A percentile compares a stretch with the other conserved stretches of the same genome.
Conservation (phyloP, 1,140 invertebrate species). For the Catajapyx aquilonaris region DNA sequence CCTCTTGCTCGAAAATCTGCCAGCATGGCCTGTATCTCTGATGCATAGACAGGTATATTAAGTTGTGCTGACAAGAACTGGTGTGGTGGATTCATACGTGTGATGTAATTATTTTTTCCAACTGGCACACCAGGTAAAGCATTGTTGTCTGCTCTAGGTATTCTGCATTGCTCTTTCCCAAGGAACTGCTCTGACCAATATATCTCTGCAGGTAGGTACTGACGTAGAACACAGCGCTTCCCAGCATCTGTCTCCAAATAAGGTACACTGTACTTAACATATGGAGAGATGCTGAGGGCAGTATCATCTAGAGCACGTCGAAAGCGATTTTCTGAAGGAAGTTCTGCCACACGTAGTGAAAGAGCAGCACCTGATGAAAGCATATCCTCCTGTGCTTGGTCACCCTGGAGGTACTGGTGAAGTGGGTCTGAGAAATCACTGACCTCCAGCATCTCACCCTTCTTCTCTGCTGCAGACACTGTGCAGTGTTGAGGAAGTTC, state of each 20-base stretch:
- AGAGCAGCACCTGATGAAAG: constrained; percentile 17
- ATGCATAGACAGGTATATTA: constrained; percentile 30
- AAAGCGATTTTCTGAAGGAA: constrained; percentile 41
- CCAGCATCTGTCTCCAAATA: constrained; percentile 72
- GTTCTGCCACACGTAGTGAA: constrained; percentile 27
- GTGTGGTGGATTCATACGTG: constrained; percentile 25
- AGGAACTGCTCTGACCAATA: constrained; percentile 38
- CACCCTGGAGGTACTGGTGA: constrained; percentile 35
- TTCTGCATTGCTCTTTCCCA: no score
- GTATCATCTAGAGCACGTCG: constrained; percentile 48
- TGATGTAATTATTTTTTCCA: constrained; percentile 8
- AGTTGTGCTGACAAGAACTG: constrained; percentile 48
- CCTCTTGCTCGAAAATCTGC: constrained; percentile 73
- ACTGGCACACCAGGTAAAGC: constrained; percentile 7
- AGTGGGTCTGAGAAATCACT: constrained; percentile 57
- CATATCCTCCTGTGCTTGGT: constrained; percentile 25
- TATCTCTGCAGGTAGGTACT: constrained; percentile 57
- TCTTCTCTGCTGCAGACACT: constrained; percentile 32
- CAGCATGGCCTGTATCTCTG: constrained; percentile 42
- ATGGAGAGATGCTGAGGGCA: constrained; percentile 66
- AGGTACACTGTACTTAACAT: constrained; percentile 60
- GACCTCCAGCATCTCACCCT: constrained; percentile 29
- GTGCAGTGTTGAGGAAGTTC: no score
- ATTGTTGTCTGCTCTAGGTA: no score
- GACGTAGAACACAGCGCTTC: constrained; percentile 46